Evolutionary conservation across 2,113 vertebrate genomes (phyloP), one percentile per base, ranked within the genome.

Genomic region (Corynorhinus townsendii): DNA sequence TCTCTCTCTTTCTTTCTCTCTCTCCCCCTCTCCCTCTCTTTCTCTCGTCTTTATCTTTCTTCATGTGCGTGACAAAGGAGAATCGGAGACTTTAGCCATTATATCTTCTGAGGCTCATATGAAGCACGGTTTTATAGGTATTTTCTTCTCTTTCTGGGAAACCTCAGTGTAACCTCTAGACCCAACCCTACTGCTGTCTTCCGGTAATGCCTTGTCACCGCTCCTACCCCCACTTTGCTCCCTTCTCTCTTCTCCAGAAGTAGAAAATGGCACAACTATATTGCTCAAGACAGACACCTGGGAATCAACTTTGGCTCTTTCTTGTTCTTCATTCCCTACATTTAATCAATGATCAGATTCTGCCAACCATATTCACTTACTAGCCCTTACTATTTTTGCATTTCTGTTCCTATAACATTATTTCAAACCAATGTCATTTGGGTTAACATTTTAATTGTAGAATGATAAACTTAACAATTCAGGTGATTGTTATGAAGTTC

Each of bases 391-490:
- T 52, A 47, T 19, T 84, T 73, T 69, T 73, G 15, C 7, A 30
- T 49, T 1, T 52, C 35, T 40, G 49, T 9, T 38, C 38, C 38
- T 16, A 47, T 14, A 35, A 4, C 1, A 59, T 52, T 89, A 82
- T 52, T 91, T 82, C 47, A 75, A 35, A 43, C 5, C 33, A 75
- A 26, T 86, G 38, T 45, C 15, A 68, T 76, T 76, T 76, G 11
- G 56, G 38, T 17, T 52, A 81, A 11, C 28, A n/a, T 87, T 94
- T 91, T 56, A 71, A 89, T 71, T 80, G 17, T 59, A 43, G 38
- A 89, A 76, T 86, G 91, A 73, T 43, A 68, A 91, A 69, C 24
- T 40, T 89, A 62, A 40, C 85, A n/a, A 68, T 62, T 82, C 28
- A 76, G 33, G n/a, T 28, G 14, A 71, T 71, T 73, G 22, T 15